Conservation (phyloP, 2,888 invertebrate species). For the Acheta domesticus region DNA sequence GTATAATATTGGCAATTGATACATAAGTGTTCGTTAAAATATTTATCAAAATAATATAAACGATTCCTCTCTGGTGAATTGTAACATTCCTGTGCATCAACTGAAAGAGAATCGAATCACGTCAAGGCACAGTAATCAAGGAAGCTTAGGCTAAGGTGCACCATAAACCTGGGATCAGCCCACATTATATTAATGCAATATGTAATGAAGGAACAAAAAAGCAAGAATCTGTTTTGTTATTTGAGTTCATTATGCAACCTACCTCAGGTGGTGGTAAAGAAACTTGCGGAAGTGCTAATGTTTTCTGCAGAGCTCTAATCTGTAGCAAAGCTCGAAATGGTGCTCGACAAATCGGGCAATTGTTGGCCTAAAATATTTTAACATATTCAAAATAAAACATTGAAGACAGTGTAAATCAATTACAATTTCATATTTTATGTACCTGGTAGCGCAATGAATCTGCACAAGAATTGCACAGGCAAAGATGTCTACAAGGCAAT, state of each 20-base stretch:
- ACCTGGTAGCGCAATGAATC: conserved; percentile 89
- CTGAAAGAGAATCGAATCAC: too few relatives aligned
- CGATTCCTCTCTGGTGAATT: too few relatives aligned
- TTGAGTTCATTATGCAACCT: conserved; percentile 40
- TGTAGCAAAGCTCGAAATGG: conserved; percentile 96
- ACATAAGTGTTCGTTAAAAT: too few relatives aligned
- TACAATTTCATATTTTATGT: not conserved
- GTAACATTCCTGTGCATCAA: too few relatives aligned
- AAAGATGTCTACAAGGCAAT: conserved; percentile 93
- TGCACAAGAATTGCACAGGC: conserved; percentile 95
- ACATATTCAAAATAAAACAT: conserved; percentile 23
- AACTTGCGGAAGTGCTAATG: conserved; percentile 53
- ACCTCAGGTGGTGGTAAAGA: conserved; percentile 63
- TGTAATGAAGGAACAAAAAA: too few relatives aligned
- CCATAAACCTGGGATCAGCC: too few relatives aligned
- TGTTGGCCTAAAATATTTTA: conserved; percentile 65
- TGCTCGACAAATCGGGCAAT: conserved; percentile 98
- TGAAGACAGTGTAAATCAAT: not conserved
- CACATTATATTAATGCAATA: too few relatives aligned
- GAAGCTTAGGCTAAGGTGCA: too few relatives aligned
- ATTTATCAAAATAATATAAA: too few relatives aligned
- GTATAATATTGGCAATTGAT: too few relatives aligned
- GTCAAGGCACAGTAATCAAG: too few relatives aligned
- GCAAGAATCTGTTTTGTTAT: too few relatives aligned
- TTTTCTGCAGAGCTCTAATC: conserved; percentile 86